These are phyloP conservation scores for Octopus sinensis DNA, from an alignment of 1,140 invertebrate species.

Conservation along the genomic window DNA sequence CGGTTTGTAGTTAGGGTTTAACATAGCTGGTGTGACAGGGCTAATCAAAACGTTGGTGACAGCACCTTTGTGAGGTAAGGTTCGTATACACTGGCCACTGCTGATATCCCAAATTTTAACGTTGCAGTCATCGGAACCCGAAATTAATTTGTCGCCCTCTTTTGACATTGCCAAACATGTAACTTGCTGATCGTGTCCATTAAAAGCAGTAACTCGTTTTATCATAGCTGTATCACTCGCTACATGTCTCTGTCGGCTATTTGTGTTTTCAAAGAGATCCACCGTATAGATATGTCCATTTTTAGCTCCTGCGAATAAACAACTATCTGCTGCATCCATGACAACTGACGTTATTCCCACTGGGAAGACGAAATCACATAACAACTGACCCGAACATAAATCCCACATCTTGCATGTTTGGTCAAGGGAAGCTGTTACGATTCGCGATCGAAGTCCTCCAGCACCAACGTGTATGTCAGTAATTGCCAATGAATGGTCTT, in stretches of 20 bases:
- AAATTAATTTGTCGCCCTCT: constrained; percentile 60
- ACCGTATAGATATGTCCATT: constrained; percentile 71
- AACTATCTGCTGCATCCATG: constrained; percentile 70
- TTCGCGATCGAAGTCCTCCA: constrained; percentile 64
- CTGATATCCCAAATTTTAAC: constrained; percentile 77
- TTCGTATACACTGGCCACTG: constrained; percentile 70
- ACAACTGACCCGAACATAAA: constrained; percentile 65
- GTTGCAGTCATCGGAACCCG: constrained; percentile 71
- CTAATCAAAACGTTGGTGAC: background rate
- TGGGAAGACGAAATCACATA: constrained; percentile 74
- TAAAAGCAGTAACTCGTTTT: background rate
- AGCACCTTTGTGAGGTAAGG: constrained; percentile 66
- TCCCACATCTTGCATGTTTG: constrained; percentile 76
- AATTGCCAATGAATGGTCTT: constrained; percentile 65
- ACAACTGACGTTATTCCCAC: constrained; percentile 68
- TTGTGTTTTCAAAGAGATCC: constrained; percentile 62
- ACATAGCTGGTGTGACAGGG: background rate
- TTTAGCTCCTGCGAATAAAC: constrained; percentile 71
- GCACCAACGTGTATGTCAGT: constrained; percentile 67
- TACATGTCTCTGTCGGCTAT: constrained; percentile 3
- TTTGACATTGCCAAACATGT: background rate
- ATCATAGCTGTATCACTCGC: background rate
- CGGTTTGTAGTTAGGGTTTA: background rate
- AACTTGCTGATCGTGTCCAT: constrained; percentile 1
- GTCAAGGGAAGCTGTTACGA: constrained; percentile 77